phyloP scores from a whole-genome alignment of 2,888 invertebrate genomes.

The Poecilus cupreus region DNA sequence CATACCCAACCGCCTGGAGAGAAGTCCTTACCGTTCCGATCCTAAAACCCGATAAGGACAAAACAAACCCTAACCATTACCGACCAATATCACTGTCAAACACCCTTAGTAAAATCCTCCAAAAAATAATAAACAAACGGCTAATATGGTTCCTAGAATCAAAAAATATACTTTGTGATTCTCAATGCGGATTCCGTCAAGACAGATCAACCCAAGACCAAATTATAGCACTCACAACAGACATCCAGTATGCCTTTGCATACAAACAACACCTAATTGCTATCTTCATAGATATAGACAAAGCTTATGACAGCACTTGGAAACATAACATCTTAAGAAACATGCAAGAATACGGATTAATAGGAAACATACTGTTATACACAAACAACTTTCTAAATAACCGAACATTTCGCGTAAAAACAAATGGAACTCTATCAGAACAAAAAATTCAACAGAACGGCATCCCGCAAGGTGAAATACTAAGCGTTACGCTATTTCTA shows the following conservation, averaged over 20 bases:
- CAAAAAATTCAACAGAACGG: background rate
- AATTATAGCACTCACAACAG: too few species aligned
- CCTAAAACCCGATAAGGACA: background rate
- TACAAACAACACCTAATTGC: slow-evolving; percentile 32
- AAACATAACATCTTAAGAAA: slow-evolving; percentile 11
- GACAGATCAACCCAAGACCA: too few species aligned
- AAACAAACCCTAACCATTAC: background rate
- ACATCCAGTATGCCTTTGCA: too few species aligned
- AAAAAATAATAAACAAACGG: background rate
- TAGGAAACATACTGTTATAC: slow-evolving; percentile 19
- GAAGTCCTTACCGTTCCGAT: background rate
- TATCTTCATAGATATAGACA: slow-evolving; percentile 24
- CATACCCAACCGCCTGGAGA: background rate
- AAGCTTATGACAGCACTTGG: slow-evolving; percentile 37
- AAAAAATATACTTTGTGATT: too few species aligned
- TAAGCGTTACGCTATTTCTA: slow-evolving; percentile 29
- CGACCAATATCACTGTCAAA: background rate
- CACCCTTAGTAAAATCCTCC: background rate
- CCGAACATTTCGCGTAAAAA: slow-evolving; percentile 7
- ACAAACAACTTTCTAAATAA: slow-evolving; percentile 25
- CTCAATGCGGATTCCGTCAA: too few species aligned
- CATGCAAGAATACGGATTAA: background rate
- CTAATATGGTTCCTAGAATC: background rate
- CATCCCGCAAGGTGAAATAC: slow-evolving; percentile 16
- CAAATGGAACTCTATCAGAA: background rate